Percentiles rank a stretch among this genome's conserved stretches.
phyloP scores from a whole-genome alignment of 2,797 vertebrate genomes.

The Scolopax rusticola region DNA sequence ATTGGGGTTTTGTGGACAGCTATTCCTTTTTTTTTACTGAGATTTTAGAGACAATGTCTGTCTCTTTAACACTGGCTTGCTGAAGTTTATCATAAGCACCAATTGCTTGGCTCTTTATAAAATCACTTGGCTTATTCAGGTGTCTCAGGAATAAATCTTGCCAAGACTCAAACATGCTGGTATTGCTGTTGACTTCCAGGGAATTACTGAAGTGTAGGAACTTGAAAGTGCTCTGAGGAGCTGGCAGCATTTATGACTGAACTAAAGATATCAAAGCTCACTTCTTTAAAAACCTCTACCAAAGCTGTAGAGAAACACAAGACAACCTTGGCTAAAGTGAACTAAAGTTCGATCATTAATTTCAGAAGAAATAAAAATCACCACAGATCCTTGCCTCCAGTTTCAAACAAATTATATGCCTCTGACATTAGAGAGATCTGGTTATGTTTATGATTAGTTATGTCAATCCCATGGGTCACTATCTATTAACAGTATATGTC shows the following conservation, averaged over 20 bases:
- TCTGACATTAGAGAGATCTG: background rate
- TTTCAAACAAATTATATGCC: background rate
- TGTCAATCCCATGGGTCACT: background rate
- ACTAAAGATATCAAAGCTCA: background rate
- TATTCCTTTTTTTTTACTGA: background rate
- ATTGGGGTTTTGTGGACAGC: rapidly evolving
- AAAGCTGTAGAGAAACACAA: background rate
- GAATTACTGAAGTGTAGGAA: background rate
- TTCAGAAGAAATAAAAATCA: background rate
- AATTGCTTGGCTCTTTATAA: background rate
- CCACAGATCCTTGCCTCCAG: background rate
- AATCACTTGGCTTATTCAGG: background rate
- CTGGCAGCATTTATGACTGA: background rate
- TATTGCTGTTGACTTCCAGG: background rate
- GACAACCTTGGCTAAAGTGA: background rate
- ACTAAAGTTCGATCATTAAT: background rate
- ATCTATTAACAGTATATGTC: background rate
- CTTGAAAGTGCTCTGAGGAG: background rate
- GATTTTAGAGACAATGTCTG: background rate
- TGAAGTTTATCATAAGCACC: background rate
- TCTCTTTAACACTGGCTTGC: background rate
- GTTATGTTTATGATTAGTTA: background rate
- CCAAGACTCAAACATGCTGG: background rate
- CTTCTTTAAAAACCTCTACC: background rate
- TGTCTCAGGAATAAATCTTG: background rate